Percentiles rank a stretch among this genome's conserved stretches.
These are phyloP conservation scores for Rhagonycha lutea DNA, from an alignment of 2,888 invertebrate genomes.

Conservation along the genomic window DNA sequence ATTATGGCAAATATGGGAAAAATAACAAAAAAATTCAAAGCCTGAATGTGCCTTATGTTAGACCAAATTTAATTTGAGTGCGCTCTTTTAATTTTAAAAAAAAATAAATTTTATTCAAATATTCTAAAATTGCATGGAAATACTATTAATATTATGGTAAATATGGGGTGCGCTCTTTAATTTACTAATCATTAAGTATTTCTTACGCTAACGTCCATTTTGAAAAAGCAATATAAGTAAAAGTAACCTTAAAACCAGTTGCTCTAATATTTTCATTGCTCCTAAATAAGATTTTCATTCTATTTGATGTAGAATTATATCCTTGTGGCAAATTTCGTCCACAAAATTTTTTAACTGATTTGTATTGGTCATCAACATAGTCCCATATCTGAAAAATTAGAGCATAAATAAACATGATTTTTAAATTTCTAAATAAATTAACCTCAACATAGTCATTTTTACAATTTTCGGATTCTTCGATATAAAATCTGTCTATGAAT, in stretches of 20 bases:
- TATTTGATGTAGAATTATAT: slow-evolving; percentile 66
- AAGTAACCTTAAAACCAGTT: slow-evolving; percentile 71
- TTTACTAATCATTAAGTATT: no score
- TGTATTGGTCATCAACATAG: slow-evolving; percentile 60
- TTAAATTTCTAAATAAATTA: slow-evolving; percentile 33
- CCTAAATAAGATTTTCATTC: slow-evolving; percentile 72
- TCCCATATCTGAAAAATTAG: slow-evolving; percentile 60
- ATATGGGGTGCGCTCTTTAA: no score
- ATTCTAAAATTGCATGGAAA: no score
- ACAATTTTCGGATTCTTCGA: slow-evolving; percentile 73
- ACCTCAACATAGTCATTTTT: slow-evolving; percentile 76
- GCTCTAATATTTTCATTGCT: slow-evolving; percentile 69
- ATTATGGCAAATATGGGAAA: no score
- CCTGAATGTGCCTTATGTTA: no score
- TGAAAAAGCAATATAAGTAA: no score
- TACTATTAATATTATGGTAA: no score
- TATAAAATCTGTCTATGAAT: slow-evolving; percentile 73
- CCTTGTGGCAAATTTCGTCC: slow-evolving; percentile 65
- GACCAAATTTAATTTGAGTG: no score
- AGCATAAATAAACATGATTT: neutral
- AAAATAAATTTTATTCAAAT: no score
- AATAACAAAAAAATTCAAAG: no score
- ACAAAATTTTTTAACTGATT: slow-evolving; percentile 64
- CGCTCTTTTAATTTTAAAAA: no score
- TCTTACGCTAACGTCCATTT: no score